Evolutionary conservation across 2,888 invertebrate species (phyloP), one percentile per base, ranked within the genome.

Genomic region (Trichogramma dendrolimi): DNA sequence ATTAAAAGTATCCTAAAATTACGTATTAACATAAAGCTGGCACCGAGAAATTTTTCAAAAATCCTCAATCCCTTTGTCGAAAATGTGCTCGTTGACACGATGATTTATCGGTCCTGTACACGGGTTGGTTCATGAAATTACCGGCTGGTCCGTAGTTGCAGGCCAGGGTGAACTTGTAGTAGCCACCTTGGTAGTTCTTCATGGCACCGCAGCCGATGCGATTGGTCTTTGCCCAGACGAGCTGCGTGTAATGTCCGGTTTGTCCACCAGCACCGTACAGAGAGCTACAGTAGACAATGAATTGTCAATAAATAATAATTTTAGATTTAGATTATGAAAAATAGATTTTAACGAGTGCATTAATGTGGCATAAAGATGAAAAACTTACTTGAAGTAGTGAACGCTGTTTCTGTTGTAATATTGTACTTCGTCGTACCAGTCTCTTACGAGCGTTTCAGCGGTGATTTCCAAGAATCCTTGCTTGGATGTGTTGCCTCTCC

Each of bases 141-240:
- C 80, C 81, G 8, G 71, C 68, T 10, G 81, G 78, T 39, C 79
- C 80, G 59, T 81, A 82, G 67, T 81, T 80, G 68, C 81, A 82
- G 27, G 79, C 75, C 63, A 80, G 71, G 50, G 75, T 71, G 57
- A 73, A 73, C 4, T 66, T 69, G 60, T 73, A 55, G 58, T 39
- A 62, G 5, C 44, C 43, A 69, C 70, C 60, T 71, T 73, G 27
- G 3, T 58, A 47, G 72, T 78, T 82, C 55, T 72, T 72, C 2
- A 79, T 72, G 62, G 71, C 75, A 27, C 83, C 84, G 65, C 84
- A 84, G 5, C 84, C 84, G 39, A 84, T 68, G 40, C 68, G 67
- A 43, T 71, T 71, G 1, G 82, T 78, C 38, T 77, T 72, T 3
- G 80, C 82, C 83, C 83, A 84, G 2, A 82, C 74, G 57, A 84